These are phyloP conservation scores for Sitobion miscanthi DNA, from an alignment of 1,140 invertebrate species.

Conservation along the genomic window DNA sequence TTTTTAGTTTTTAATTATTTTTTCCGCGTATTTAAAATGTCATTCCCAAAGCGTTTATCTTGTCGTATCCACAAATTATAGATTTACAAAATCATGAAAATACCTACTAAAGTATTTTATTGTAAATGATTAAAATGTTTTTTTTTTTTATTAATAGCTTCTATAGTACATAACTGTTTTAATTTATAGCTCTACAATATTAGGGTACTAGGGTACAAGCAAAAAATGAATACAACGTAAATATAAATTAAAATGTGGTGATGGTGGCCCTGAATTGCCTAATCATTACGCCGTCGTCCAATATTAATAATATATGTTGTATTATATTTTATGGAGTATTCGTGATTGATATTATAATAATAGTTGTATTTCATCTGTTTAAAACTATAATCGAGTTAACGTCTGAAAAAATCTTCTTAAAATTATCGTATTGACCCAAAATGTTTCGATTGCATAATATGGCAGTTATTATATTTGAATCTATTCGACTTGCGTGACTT, in stretches of 20 bases:
- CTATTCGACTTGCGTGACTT: not conserved
- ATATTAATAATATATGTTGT: not conserved
- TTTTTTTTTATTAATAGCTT: no score
- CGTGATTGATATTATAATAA: not conserved
- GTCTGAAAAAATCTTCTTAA: not conserved
- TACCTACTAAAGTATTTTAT: not conserved
- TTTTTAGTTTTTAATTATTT: not conserved
- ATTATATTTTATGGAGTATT: not conserved
- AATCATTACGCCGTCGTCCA: not conserved
- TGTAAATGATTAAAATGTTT: not conserved
- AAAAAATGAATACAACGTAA: no score
- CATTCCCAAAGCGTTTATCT: not conserved
- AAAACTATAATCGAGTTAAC: not conserved
- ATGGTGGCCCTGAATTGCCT: not conserved
- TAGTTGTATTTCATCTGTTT: not conserved
- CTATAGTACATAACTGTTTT: no score
- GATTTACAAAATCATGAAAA: not conserved
- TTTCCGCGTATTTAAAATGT: not conserved
- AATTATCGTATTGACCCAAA: not conserved
- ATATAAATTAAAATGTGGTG: no score
- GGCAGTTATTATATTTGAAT: not conserved
- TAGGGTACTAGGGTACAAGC: no score
- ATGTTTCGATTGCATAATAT: not conserved
- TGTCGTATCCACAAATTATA: not conserved
- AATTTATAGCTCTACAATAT: no score